Evolutionary conservation across 2,888 invertebrate species (phyloP), one percentile per base, ranked within the genome.

Genomic region (Kuschelorhynchus macadamiae): DNA sequence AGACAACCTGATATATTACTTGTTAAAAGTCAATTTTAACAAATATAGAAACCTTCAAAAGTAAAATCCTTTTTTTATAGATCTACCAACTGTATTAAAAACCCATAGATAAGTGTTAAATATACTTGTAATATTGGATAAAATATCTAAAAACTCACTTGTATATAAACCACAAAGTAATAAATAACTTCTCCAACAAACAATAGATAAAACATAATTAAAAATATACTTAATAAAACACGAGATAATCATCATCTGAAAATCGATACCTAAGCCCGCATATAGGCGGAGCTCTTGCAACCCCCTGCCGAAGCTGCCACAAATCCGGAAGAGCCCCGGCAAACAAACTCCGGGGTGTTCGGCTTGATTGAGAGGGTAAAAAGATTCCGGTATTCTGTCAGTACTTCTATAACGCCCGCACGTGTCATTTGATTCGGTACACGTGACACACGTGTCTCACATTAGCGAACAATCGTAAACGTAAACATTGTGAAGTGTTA

Each of bases 321-420:
- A n/a, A n/a, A n/a, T n/a, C n/a, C 16, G 21, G 25, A n/a, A 3
- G 25, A 16, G 20, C 5, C 46, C 57, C 53, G 59, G 41, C 46
- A 57, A 57, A 65, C 36, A 57, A 65, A 62, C 57, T 67, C 67
- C 67, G 62, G 67, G 56, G 17, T 44, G 55, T 49, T 8, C 50
- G 12, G 20, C 36, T 53, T 12, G 11, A 14, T 53, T 47, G 20
- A 52, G 66, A 44, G 49, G 41, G 57, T 44, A 16, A 21, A 14
- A 41, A 14, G 42, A 67, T 67, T 55, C 67, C 67, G 52, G 20
- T 41, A 41, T 59, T 25, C 21, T 12, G 18, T 56, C 50, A 67
- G 67, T 62, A 56, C 44, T 20, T 52, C 17, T 36, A 50, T 33
- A 62, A 36, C 32, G 12, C 17, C 46, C 14, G 55, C 63, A 63